A percentile compares a stretch with the other conserved stretches of the same genome.
Conservation (phyloP, 2,888 invertebrate species). For the Leptopilina myrica region DNA sequence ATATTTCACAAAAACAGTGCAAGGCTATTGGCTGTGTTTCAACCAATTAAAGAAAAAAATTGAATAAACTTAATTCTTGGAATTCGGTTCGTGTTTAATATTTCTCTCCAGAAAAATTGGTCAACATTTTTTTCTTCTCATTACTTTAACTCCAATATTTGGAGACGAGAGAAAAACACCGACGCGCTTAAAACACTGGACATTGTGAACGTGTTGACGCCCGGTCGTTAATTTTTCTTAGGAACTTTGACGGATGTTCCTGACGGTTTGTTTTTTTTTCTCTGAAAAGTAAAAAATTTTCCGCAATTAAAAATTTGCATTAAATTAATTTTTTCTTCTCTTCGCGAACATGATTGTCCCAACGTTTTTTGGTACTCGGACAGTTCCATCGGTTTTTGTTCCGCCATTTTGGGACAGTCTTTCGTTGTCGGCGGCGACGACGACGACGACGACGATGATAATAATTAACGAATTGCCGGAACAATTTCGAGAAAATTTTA, state of each 20-base stretch:
- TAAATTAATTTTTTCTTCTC: background rate
- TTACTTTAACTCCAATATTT: background rate
- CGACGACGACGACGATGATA: constrained; percentile 4
- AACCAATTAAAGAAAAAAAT: background rate
- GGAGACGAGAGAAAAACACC: background rate
- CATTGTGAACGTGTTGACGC: constrained; percentile 37
- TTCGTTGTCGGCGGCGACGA: background rate
- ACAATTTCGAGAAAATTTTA: background rate
- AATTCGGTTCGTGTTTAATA: constrained; percentile 1
- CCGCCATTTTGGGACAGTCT: constrained; percentile 1
- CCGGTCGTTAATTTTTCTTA: constrained; percentile 1
- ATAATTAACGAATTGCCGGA: background rate
- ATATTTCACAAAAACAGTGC: constrained; percentile 22
- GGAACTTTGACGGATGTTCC: background rate
- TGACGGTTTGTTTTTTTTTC: background rate
- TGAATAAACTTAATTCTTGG: background rate
- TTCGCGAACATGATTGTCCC: background rate
- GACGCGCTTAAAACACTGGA: constrained; percentile 13
- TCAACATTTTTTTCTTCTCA: too few species aligned
- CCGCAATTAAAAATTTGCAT: background rate
- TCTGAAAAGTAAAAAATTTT: background rate
- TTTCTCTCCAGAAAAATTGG: constrained; percentile 1
- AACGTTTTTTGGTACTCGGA: constrained; percentile 14
- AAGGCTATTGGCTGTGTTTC: constrained; percentile 28
- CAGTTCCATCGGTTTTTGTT: background rate